Percentiles rank a stretch among this genome's conserved stretches.
These are phyloP conservation scores for Phoenicopterus ruber DNA, from an alignment of 2,113 vertebrate genomes.

Conservation along the genomic window DNA sequence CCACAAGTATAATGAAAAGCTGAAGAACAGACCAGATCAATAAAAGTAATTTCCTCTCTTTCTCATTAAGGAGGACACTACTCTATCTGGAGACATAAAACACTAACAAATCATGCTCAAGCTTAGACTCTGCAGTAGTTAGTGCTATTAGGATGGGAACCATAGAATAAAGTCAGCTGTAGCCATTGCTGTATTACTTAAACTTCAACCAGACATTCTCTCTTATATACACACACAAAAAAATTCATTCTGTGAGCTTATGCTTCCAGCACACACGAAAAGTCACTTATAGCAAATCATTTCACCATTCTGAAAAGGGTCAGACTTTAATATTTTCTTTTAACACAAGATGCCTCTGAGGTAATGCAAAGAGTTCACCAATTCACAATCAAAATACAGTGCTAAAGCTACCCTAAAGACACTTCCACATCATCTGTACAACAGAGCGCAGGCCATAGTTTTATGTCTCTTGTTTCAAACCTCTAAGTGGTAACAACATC, in stretches of 20 bases:
- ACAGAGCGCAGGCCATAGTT: not conserved
- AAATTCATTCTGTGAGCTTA: not conserved
- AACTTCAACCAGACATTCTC: not conserved
- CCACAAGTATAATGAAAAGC: not conserved
- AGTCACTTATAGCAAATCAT: not conserved
- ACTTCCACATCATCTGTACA: not conserved
- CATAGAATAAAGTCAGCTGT: not conserved
- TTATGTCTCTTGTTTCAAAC: not conserved
- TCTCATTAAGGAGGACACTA: not conserved
- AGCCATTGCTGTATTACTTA: not conserved
- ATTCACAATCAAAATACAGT: not conserved
- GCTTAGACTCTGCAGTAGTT: not conserved
- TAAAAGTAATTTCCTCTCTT: not conserved
- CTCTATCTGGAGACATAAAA: not conserved
- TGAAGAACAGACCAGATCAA: slow-evolving; percentile 10
- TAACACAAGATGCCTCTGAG: not conserved
- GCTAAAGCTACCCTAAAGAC: not conserved
- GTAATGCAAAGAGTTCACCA: not conserved
- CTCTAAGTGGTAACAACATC: not conserved
- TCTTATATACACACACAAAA: not conserved
- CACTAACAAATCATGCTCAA: not conserved
- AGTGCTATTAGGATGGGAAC: not conserved
- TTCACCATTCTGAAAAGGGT: not conserved
- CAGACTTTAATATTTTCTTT: not conserved
- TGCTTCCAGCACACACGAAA: not conserved